Base-by-base conservation (phyloP, 2,888 invertebrate genomes). In the Eledone cirrhosa region DNA sequence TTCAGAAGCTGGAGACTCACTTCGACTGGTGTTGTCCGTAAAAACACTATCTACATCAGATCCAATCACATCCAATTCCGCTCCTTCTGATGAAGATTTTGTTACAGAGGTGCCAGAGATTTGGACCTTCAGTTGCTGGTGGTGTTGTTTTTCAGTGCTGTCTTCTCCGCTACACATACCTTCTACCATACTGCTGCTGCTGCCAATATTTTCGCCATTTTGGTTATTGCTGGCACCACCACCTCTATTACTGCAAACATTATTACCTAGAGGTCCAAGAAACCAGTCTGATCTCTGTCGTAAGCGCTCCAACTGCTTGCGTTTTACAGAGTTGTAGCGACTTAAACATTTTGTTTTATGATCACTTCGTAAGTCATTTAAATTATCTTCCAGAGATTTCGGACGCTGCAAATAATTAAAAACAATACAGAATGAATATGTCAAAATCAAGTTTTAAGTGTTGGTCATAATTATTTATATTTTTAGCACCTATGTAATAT, bases 211-310 rank as follows among this genome's bases (percentile, higher is more conserved):
- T 84, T 78, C 78, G 80, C 80, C 81, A 5, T 72, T 72, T 29
- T 53, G 59, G 27, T 75, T 59, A 59, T 59, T 78, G 29, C 69
- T 27, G 19, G 74, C 74, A 22, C 78, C 74, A 27, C 47, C 41
- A 19, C 63, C 59, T 77, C 41, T 53, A 74, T 77, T 48, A 78
- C 78, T 72, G 75, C 79, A 29, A 78, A 77, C 33, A 77, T 76
- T 14, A 74, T 74, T 48, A 78, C 80, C 81, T 78, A 79, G 81
- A 96, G 94, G 88, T 80, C 88, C 87, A 41, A 88, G 85, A 93
- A 97, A 98, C 98, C 98, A 99, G 92, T 98, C 97, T 81, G 97
- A 97, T 86, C 98, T 94, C 85, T 97, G 97, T 91, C 96, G 94
- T 96, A 99, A 97, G 87, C 98, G 94, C 90, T 96, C 96, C 84